phyloP scores from a whole-genome alignment of 2,797 vertebrate species.

The Falco berigora region DNA sequence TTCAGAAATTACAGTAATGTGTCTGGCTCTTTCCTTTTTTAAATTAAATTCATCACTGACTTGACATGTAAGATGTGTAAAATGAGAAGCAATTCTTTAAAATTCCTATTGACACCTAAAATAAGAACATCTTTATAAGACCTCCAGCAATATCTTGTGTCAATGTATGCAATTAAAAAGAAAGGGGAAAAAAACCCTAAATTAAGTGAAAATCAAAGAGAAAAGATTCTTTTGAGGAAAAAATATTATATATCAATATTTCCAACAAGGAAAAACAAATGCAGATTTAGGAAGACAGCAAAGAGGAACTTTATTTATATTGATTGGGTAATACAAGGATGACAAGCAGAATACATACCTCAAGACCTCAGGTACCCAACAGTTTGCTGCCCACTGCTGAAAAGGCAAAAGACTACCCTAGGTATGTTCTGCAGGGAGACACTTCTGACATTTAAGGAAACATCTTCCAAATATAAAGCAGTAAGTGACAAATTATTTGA shows the following conservation, averaged over 20 bases:
- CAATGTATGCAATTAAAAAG: background rate
- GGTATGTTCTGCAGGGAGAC: background rate
- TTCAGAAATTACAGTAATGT: background rate
- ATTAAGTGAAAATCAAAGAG: background rate
- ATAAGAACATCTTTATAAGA: background rate
- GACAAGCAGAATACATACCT: slow-evolving; percentile 14
- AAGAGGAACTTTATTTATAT: background rate
- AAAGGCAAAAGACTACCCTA: background rate
- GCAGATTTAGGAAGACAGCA: background rate
- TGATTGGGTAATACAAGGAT: background rate
- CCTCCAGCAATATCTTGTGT: background rate
- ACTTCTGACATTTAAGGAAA: background rate
- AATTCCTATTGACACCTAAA: background rate
- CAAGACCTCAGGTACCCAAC: background rate
- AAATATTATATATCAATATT: background rate
- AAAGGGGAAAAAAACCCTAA: fast-evolving
- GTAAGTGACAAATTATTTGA: background rate
- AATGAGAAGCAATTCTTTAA: background rate
- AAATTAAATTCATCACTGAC: background rate
- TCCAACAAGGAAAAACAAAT: background rate
- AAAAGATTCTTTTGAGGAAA: background rate
- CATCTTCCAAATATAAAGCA: background rate
- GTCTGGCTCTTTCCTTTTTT: background rate
- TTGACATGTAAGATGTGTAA: background rate
- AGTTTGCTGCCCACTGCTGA: background rate